Base-by-base conservation (phyloP, 2,888 invertebrate genomes). In the Unio pictorum region DNA sequence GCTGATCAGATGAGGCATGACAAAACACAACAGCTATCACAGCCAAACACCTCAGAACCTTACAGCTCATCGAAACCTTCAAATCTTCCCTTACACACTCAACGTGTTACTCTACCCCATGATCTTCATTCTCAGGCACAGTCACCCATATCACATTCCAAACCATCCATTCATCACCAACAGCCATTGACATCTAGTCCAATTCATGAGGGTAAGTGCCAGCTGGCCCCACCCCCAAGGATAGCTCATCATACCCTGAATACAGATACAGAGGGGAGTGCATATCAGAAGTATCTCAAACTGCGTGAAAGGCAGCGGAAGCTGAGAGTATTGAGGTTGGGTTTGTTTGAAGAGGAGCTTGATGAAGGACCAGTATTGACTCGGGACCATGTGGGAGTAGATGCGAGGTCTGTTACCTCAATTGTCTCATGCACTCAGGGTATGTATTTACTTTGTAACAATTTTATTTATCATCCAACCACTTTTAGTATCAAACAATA, bases 221-320 rank as follows among this genome's bases (percentile, higher is more conserved):
- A 20, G 45, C 65, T 66, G 26, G 65, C 55, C 58, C 57, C 66
- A n/a, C 57, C 15, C 4, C 55, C 54, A 30, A 68, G 68, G 72
- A 68, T 66, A 63, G 61, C 34, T 30, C 58, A 54, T 57, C 20
- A 66, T 68, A 69, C 28, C 55, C 68, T 56, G 45, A 45, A 45
- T 45, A 15, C 45, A 45, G 45, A 45, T 11, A 45, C 45, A 45
- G 45, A 15, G 34, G 72, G 79, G 56, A 81, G 85, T n/a, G 86
- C 85, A 8, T 85, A 86, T 66, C 81, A 84, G 55, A 87, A 87
- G 62, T 88, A 88, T 69, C 70, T 87, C 18, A 77, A 80, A 64
- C 69, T 88, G 66, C 85, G 86, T 67, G 87, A 87, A 55, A 77
- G 88, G 45, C 85, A 86, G 74, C 78, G 81, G 55, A 83, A 86